These are phyloP conservation scores for Paradisaea rubra DNA, from an alignment of 2,113 vertebrate species.

Conservation along the genomic window DNA sequence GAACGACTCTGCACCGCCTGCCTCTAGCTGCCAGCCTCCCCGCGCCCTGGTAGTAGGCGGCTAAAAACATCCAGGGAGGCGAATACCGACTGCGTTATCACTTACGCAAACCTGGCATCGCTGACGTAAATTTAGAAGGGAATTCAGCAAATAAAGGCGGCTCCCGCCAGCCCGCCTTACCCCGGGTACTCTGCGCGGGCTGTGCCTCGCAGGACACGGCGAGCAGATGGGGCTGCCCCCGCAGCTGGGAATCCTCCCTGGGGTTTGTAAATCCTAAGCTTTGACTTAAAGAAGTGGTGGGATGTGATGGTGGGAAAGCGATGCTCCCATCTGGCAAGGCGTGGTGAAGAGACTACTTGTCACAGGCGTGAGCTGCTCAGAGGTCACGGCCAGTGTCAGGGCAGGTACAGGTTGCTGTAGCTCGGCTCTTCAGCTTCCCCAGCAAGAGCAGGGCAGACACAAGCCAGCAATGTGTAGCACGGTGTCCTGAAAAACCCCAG, in stretches of 20 bases:
- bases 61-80: neutral
- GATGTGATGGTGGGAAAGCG: neutral
- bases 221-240: neutral
- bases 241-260: neutral
- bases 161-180: neutral
- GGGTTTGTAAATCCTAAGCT: neutral
- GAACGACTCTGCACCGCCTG: neutral
- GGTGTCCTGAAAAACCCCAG: neutral
- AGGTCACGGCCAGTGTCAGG: rapidly evolving
- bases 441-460: neutral
- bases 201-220: neutral
- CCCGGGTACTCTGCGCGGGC: neutral
- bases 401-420: neutral
- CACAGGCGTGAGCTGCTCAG: neutral
- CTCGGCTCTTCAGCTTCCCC: neutral
- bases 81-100: neutral
- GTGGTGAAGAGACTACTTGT: neutral
- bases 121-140: neutral
- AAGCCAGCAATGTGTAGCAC: neutral
- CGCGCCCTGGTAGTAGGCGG: neutral
- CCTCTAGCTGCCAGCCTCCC: neutral
- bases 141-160: neutral
- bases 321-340: neutral
- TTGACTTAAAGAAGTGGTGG: neutral
- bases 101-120: neutral